phyloP scores from a whole-genome alignment of 2,888 invertebrate genomes.

The Coremacera marginata region DNA sequence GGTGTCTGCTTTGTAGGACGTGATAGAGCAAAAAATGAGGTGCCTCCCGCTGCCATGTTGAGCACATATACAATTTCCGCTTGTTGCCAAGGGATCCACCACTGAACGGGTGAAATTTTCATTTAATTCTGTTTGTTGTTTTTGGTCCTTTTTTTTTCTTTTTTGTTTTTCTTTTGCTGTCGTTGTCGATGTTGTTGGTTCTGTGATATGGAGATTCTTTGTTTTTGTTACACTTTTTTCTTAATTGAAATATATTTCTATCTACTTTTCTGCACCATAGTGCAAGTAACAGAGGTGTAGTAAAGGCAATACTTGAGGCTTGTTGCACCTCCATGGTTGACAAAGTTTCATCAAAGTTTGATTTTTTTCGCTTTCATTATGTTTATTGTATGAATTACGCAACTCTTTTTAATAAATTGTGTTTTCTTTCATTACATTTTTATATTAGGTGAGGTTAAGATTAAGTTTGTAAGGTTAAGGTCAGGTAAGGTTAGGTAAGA shows the following conservation, averaged over 20 bases:
- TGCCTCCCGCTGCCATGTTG: background rate
- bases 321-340: too few relatives aligned
- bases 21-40: background rate
- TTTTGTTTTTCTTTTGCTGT: constrained; percentile 14
- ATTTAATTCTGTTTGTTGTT: constrained; percentile 21
- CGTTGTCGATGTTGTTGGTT: background rate
- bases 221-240: constrained; percentile 8
- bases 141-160: background rate
- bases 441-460: too few relatives aligned
- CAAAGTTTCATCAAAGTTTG: too few relatives aligned
- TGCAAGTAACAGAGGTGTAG: background rate
- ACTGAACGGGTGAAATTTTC: constrained; percentile 7
- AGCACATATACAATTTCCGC: constrained; percentile 1
- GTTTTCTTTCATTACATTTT: too few relatives aligned
- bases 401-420: too few relatives aligned
- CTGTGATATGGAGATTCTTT: constrained; percentile 20
- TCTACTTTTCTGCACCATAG: background rate
- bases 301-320: too few relatives aligned
- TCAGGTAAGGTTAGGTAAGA: too few relatives aligned
- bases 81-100: constrained; percentile 39
- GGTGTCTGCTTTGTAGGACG: constrained; percentile 11
- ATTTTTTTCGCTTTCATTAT: too few relatives aligned
- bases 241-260: constrained; percentile 13
- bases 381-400: background rate
- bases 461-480: too few relatives aligned